Percentiles rank a stretch among this genome's conserved stretches.
phyloP scores from a whole-genome alignment of 2,113 vertebrate genomes.

The Caloenas nicobarica region DNA sequence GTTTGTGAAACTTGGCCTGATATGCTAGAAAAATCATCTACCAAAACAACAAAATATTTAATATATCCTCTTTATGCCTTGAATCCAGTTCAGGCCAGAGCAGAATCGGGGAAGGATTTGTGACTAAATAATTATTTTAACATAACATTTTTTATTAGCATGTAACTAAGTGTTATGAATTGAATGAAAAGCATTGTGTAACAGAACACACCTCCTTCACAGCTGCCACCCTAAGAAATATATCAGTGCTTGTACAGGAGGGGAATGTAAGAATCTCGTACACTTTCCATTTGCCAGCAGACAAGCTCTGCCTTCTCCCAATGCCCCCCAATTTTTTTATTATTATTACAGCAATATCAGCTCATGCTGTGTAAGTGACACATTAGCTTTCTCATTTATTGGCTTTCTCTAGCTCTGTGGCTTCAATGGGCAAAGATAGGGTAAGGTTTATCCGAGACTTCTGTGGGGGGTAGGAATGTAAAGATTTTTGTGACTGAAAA shows the following conservation, averaged over 20 bases:
- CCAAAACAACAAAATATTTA: neutral
- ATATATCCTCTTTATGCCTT: neutral
- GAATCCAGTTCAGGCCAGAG: neutral
- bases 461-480: neutral
- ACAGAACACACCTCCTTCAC: neutral
- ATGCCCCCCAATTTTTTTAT: neutral
- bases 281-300: neutral
- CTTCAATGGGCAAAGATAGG: neutral
- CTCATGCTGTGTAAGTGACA: neutral
- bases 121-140: neutral
- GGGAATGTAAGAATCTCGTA: neutral
- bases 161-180: slow-evolving; percentile 7
- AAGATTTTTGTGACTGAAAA: neutral
- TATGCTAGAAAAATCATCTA: neutral
- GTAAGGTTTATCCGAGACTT: neutral
- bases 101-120: neutral
- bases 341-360: neutral
- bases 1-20: neutral
- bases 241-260: neutral
- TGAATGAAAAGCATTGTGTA: neutral
- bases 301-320: neutral
- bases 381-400: neutral
- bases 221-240: neutral
- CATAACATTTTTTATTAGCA: neutral
- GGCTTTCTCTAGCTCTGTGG: neutral